phyloP scores from a whole-genome alignment of 1,140 invertebrate species.

The Lepeophtheirus salmonis region DNA sequence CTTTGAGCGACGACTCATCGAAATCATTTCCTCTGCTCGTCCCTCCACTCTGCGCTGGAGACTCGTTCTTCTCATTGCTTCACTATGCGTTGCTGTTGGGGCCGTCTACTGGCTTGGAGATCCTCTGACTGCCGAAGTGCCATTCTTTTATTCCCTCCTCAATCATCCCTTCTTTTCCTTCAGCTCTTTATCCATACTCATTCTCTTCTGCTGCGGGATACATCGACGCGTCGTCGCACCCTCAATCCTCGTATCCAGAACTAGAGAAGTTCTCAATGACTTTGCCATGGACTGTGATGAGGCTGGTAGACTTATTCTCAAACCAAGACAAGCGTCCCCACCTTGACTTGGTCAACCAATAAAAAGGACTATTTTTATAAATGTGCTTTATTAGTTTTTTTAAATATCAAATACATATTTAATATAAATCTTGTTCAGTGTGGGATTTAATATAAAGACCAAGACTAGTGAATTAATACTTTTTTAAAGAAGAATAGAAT shows the following conservation, averaged over 20 bases:
- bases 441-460: too few relatives aligned
- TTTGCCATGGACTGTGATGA: slow-evolving; percentile 98
- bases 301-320: slow-evolving; percentile 70
- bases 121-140: slow-evolving; percentile 58
- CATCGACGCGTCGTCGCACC: slow-evolving; percentile 88
- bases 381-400: too few relatives aligned
- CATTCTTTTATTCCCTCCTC: slow-evolving; percentile 68
- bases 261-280: slow-evolving; percentile 65
- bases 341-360: too few relatives aligned
- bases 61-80: slow-evolving; percentile 65
- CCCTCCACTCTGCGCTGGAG: slow-evolving; percentile 72
- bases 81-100: slow-evolving; percentile 68
- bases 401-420: too few relatives aligned
- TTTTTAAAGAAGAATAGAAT: too few relatives aligned
- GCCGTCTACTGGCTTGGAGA: slow-evolving; percentile 88
- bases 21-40: slow-evolving; percentile 83
- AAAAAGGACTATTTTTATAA: too few relatives aligned
- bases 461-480: too few relatives aligned
- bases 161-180: slow-evolving; percentile 94
- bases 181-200: slow-evolving; percentile 59
- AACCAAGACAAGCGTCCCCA: slow-evolving; percentile 55
- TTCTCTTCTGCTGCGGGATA: slow-evolving; percentile 73
- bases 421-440: too few relatives aligned
- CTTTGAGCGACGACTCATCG: slow-evolving; percentile 79
- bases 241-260: slow-evolving; percentile 78